phyloP scores from a whole-genome alignment of 1,140 invertebrate genomes.

The Sitobion miscanthi region DNA sequence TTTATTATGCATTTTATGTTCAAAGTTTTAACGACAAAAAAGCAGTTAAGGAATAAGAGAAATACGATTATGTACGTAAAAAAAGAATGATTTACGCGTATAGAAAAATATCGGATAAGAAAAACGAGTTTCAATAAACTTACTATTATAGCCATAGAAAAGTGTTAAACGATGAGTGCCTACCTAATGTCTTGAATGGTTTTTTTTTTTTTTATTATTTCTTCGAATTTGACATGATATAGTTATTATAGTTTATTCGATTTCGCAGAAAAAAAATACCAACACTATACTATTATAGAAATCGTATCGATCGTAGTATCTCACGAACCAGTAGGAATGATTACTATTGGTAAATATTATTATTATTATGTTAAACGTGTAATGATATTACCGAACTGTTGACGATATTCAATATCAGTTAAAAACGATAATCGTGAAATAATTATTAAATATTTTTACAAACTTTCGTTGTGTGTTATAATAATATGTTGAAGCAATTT shows the following conservation, averaged over 20 bases:
- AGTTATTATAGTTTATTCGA: neutral
- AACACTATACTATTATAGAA: neutral
- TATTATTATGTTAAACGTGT: neutral
- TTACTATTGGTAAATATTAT: neutral
- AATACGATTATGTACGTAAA: conserved; percentile 16
- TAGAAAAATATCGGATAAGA: neutral
- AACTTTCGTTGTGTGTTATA: neutral
- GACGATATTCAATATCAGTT: neutral
- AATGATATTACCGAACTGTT: neutral
- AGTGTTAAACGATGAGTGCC: neutral
- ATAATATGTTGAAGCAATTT: neutral
- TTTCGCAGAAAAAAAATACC: neutral
- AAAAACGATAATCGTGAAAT: neutral
- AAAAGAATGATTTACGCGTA: neutral
- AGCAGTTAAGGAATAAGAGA: conserved; percentile 38
- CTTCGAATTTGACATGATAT: neutral
- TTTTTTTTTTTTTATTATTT: neutral
- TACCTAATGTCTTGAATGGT: neutral
- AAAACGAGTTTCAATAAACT: conserved; percentile 8
- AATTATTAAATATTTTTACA: neutral
- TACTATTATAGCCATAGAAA: neutral
- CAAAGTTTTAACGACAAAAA: conserved; percentile 29
- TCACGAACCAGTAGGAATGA: neutral
- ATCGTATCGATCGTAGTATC: fast-evolving
- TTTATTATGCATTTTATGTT: conserved; percentile 39